These are phyloP conservation scores for Macrophya annulata DNA, from an alignment of 2,888 invertebrate genomes.

Conservation along the genomic window DNA sequence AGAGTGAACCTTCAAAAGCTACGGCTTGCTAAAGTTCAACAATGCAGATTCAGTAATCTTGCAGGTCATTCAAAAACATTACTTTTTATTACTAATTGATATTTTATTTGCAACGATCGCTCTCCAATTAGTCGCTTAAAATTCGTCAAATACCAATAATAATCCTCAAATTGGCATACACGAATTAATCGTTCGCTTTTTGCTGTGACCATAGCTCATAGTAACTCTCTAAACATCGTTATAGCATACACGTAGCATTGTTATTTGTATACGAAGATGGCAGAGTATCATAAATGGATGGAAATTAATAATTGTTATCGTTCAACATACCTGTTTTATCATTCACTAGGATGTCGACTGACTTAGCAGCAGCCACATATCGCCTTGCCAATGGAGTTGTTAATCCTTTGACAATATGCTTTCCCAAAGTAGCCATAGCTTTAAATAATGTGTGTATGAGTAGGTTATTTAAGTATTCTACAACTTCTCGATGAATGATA, in stretches of 20 bases:
- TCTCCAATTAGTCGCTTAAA: no score
- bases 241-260: background rate
- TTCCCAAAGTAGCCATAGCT: slow-evolving; percentile 36
- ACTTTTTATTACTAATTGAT: no score
- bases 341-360: slow-evolving; percentile 26
- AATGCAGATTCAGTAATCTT: no score
- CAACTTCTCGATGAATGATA: background rate
- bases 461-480: background rate
- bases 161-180: no score
- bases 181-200: no score
- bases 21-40: no score
- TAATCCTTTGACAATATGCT: slow-evolving; percentile 22
- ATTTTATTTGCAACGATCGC: no score
- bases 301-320: background rate
- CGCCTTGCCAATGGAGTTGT: slow-evolving; percentile 16
- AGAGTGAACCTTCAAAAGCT: no score
- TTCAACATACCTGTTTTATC: slow-evolving; percentile 31
- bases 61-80: no score
- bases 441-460: background rate
- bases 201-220: no score
- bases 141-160: no score
- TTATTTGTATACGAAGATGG: background rate
- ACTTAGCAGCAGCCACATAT: slow-evolving; percentile 9
- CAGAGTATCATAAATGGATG: background rate
- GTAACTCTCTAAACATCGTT: no score